Conservation (phyloP, 2,113 vertebrate genomes). For the Anolis carolinensis region DNA sequence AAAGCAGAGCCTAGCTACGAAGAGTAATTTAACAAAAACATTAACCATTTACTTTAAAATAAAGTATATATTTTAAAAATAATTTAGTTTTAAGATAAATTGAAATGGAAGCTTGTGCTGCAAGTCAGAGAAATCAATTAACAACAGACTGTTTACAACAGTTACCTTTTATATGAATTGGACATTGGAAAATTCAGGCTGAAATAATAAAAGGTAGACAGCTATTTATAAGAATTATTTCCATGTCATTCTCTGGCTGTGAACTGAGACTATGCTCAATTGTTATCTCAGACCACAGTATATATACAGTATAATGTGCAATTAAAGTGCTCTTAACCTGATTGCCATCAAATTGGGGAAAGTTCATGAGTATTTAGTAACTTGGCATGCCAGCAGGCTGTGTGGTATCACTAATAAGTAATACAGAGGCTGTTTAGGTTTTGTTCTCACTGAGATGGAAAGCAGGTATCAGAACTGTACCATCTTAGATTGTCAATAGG, state of each 20-base stretch:
- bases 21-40: not conserved
- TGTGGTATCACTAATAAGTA: not conserved
- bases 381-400: not conserved
- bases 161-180: not conserved
- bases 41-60: not conserved
- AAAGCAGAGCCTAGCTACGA: not conserved
- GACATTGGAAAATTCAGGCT: not conserved
- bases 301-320: not conserved
- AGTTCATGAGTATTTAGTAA: not conserved
- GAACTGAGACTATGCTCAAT: not conserved
- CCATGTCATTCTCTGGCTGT: not conserved
- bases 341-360: not conserved
- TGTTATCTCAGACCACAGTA: not conserved
- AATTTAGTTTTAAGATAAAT: not conserved
- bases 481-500: not conserved
- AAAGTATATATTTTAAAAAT: not conserved
- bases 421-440: not conserved
- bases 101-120: not conserved
- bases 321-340: not conserved
- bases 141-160: conserved; percentile 1
- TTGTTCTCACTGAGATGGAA: not conserved
- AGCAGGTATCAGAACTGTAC: too few relatives aligned
- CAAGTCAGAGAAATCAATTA: not conserved
- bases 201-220: not conserved
- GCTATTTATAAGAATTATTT: conserved; percentile 1